phyloP scores from a whole-genome alignment of 2,888 invertebrate genomes.

The Malthinus seriepunctatus region DNA sequence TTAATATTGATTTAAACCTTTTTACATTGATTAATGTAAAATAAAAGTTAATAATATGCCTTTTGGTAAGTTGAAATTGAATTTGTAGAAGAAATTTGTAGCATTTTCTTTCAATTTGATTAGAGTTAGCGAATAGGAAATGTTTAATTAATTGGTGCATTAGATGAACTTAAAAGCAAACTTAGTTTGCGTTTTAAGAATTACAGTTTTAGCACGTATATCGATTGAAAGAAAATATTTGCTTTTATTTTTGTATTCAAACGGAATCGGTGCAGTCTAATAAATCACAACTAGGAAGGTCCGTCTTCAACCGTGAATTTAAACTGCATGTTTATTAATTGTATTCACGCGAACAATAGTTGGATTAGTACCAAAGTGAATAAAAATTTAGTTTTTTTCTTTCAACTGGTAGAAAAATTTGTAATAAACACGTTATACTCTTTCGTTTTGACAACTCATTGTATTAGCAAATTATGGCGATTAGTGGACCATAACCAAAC shows the following conservation, averaged over 20 bases:
- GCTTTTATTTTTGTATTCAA: slow-evolving; percentile 38
- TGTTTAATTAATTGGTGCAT: slow-evolving; percentile 26
- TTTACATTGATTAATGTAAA: too few species aligned
- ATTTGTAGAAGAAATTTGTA: too few species aligned
- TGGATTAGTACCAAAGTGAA: neutral
- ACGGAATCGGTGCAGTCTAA: slow-evolving; percentile 49
- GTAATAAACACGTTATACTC: neutral
- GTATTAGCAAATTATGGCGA: slow-evolving; percentile 24
- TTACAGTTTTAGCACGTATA: slow-evolving; percentile 35
- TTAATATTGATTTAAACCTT: too few species aligned
- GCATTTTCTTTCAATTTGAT: neutral
- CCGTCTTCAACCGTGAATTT: slow-evolving; percentile 46
- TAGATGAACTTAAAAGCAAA: slow-evolving; percentile 19
- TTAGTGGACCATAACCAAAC: slow-evolving; percentile 22
- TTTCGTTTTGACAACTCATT: slow-evolving; percentile 11
- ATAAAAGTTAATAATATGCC: too few species aligned
- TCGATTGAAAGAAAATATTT: slow-evolving; percentile 35
- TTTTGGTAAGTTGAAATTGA: too few species aligned
- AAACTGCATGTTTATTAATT: slow-evolving; percentile 50
- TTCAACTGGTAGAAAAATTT: neutral
- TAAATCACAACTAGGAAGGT: slow-evolving; percentile 46
- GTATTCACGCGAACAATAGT: slow-evolving; percentile 45
- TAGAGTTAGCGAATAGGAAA: slow-evolving; percentile 9
- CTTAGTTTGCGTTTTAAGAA: slow-evolving; percentile 29
- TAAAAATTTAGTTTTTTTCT: neutral